Conservation (phyloP, 2,113 vertebrate genomes). For the Dipodomys spectabilis region DNA sequence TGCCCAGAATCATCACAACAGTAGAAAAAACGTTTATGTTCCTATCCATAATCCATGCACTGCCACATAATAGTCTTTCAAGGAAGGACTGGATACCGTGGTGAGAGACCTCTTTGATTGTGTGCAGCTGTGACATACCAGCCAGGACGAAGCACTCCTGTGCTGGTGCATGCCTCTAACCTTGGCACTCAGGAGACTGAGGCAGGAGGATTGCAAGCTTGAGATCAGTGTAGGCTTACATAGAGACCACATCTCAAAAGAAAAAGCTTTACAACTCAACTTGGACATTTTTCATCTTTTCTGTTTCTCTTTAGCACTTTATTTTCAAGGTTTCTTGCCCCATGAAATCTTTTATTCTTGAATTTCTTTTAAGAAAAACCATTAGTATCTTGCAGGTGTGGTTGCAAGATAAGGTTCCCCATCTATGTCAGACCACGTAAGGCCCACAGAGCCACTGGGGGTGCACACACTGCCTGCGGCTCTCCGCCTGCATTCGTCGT, state of each 20-base stretch:
- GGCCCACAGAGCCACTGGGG: too few species aligned
- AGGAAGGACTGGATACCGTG: constrained; percentile 58
- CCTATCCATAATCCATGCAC: constrained; percentile 79
- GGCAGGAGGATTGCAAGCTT: too few species aligned
- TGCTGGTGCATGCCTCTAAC: too few species aligned
- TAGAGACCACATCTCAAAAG: too few species aligned
- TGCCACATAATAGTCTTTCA: constrained; percentile 80
- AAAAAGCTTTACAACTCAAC: too few species aligned
- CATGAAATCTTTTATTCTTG: constrained; percentile 28
- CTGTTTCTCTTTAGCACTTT: constrained; percentile 22
- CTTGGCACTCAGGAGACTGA: too few species aligned
- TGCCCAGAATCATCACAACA: constrained; percentile 18
- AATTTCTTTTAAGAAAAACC: constrained; percentile 43
- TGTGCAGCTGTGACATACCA: background rate
- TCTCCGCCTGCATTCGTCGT: too few species aligned
- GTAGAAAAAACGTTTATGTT: background rate
- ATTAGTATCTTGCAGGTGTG: background rate
- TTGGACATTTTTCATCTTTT: too few species aligned
- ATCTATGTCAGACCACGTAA: too few species aligned
- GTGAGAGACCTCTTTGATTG: background rate
- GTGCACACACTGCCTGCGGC: too few species aligned
- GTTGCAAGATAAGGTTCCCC: too few species aligned
- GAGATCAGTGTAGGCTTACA: too few species aligned
- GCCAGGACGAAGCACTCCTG: background rate
- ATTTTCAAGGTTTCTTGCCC: constrained; percentile 44